These are phyloP conservation scores for Virgularia gustaviana DNA, from an alignment of 92 coral and sea anemone species.

Conservation along the genomic window DNA sequence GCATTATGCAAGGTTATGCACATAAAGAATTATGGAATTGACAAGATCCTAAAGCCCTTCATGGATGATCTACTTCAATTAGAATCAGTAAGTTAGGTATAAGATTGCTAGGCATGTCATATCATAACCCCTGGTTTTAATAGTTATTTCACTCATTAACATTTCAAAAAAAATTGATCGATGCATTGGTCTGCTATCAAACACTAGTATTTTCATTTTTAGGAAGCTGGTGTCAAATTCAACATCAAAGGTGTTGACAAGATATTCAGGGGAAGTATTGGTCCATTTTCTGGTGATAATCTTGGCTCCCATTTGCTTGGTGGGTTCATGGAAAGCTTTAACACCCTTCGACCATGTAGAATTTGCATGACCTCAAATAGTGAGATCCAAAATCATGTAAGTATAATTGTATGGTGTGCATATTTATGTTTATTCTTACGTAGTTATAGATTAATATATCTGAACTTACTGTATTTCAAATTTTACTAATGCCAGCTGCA, in stretches of 20 bases:
- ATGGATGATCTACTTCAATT: slow-evolving; percentile 54
- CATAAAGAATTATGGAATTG: slow-evolving; percentile 58
- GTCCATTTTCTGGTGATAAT: slow-evolving; percentile 50
- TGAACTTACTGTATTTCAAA: background rate
- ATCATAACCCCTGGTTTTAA: too few species aligned
- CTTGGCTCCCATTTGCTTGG: slow-evolving; percentile 3
- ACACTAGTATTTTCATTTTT: background rate
- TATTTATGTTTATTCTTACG: background rate
- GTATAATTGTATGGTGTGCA: background rate
- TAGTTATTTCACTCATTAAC: too few species aligned
- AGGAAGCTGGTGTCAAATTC: slow-evolving; percentile 12
- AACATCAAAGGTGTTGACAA: background rate
- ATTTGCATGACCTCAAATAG: background rate
- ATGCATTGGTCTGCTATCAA: background rate
- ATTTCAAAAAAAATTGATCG: background rate
- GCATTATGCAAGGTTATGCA: slow-evolving; percentile 43
- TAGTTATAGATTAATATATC: background rate
- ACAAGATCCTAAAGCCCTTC: slow-evolving; percentile 54
- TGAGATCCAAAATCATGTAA: background rate
- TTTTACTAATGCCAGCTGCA: too few species aligned
- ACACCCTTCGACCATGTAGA: slow-evolving; percentile 4
- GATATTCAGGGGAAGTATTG: slow-evolving; percentile 35
- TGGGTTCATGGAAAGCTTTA: slow-evolving; percentile 11
- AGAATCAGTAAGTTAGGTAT: slow-evolving; percentile 42
- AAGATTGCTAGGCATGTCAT: background rate